Conservation (phyloP, 53 echinoderm and acorn worm species). For the Henricia sp. region DNA sequence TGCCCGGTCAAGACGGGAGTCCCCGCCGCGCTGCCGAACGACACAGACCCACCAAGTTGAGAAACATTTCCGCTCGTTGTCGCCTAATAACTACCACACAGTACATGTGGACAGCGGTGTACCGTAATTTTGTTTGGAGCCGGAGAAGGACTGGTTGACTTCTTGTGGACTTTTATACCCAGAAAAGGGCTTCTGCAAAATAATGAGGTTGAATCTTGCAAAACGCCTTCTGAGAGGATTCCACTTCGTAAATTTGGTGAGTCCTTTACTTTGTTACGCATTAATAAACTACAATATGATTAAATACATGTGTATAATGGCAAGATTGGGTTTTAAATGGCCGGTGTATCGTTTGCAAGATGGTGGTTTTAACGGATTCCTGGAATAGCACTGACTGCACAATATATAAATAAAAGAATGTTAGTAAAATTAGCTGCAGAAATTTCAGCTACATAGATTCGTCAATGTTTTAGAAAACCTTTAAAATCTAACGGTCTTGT, state of each 20-base stretch:
- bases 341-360: too few relatives aligned
- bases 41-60: slow-evolving; percentile 51
- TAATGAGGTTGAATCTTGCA: slow-evolving; percentile 26
- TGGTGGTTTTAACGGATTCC: too few relatives aligned
- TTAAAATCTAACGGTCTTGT: too few relatives aligned
- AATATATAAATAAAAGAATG: too few relatives aligned
- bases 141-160: background rate
- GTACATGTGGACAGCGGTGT: background rate
- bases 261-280: background rate
- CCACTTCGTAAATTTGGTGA: slow-evolving; percentile 20
- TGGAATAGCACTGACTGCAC: too few relatives aligned
- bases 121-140: background rate
- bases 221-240: slow-evolving; percentile 2
- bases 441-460: too few relatives aligned
- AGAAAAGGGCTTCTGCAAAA: background rate
- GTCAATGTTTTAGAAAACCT: too few relatives aligned
- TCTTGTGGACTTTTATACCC: background rate
- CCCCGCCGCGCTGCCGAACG: slow-evolving; percentile 28
- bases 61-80: slow-evolving; percentile 44
- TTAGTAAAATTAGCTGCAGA: too few relatives aligned
- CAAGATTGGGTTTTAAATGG: too few relatives aligned
- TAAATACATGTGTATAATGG: background rate
- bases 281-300: too few relatives aligned
- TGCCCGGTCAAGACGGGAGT: slow-evolving; percentile 16
- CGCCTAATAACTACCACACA: too few relatives aligned